phyloP scores from a whole-genome alignment of 2,797 vertebrate genomes.

The Helostoma temminkii region DNA sequence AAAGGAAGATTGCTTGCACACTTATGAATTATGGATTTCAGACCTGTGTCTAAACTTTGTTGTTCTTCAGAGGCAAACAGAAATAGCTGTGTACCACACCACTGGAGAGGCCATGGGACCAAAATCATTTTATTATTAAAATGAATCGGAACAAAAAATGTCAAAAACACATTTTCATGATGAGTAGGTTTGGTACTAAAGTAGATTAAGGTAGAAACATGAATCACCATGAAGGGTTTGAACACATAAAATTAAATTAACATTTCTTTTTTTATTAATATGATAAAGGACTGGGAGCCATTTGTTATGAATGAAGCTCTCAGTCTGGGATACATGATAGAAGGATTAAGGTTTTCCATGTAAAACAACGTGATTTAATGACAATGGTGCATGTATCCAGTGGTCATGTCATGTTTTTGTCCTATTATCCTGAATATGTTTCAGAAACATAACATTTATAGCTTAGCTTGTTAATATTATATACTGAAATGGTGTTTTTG shows the following conservation, averaged over 20 bases:
- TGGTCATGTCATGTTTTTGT: neutral
- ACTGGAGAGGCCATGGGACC: neutral
- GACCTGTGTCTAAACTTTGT: constrained; percentile 1
- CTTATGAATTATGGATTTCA: neutral
- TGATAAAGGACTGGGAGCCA: neutral
- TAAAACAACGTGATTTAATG: neutral
- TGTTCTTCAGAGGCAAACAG: constrained; percentile 17
- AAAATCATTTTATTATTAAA: neutral
- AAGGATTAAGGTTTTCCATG: neutral
- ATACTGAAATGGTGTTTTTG: constrained; percentile 20
- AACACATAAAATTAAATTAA: too few species aligned
- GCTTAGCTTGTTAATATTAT: constrained; percentile 3
- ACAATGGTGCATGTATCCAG: neutral
- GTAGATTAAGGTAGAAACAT: neutral
- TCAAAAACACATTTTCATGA: constrained; percentile 28
- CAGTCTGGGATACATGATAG: neutral
- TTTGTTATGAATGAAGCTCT: neutral
- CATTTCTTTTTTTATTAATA: constrained; percentile 2
- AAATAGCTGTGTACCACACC: neutral
- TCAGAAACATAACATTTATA: constrained; percentile 17
- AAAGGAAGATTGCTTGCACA: neutral
- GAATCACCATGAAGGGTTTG: too few species aligned
- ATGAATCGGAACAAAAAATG: neutral
- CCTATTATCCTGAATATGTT: neutral
- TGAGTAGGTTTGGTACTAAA: neutral